These are phyloP conservation scores for Hycleus phaleratus DNA, from an alignment of 1,140 invertebrate genomes.

Conservation along the genomic window DNA sequence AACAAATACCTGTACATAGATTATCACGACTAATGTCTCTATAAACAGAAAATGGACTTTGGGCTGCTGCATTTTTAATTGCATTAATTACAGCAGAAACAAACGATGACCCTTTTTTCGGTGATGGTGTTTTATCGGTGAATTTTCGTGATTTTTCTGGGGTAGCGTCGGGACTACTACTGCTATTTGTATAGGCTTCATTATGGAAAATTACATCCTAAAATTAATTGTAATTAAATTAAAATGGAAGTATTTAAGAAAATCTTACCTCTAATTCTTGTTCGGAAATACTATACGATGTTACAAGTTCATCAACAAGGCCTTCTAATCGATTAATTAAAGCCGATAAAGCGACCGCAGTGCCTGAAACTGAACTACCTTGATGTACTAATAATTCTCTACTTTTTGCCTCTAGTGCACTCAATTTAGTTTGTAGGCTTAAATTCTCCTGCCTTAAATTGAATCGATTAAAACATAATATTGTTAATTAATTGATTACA, in stretches of 20 bases:
- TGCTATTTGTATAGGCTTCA: slow-evolving; percentile 59
- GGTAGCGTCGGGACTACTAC: slow-evolving; percentile 51
- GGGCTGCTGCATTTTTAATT: slow-evolving; percentile 54
- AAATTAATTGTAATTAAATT: slow-evolving; percentile 11
- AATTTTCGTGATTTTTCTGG: slow-evolving; percentile 47
- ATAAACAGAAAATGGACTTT: slow-evolving; percentile 40
- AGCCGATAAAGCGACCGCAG: slow-evolving; percentile 61
- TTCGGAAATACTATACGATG: slow-evolving; percentile 64
- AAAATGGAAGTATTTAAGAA: neutral
- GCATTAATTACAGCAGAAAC: slow-evolving; percentile 60
- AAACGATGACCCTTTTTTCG: slow-evolving; percentile 54
- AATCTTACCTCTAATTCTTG: slow-evolving; percentile 61
- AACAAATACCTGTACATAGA: slow-evolving; percentile 9
- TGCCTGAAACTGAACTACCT: slow-evolving; percentile 61
- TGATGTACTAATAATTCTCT: slow-evolving; percentile 58
- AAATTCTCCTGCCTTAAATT: slow-evolving; percentile 56
- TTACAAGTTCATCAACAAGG: slow-evolving; percentile 61
- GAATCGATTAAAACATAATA: no score
- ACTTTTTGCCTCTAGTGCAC: slow-evolving; percentile 53
- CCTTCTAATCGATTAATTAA: slow-evolving; percentile 60
- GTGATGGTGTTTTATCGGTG: slow-evolving; percentile 45
- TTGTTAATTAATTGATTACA: neutral
- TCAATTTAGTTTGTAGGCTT: slow-evolving; percentile 55
- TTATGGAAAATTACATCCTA: slow-evolving; percentile 68
- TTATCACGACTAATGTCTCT: slow-evolving; percentile 31